Percentiles rank a stretch among this genome's conserved stretches.
Evolutionary conservation across 2,888 invertebrate genomes (phyloP).

Genomic region (Leucophenga montana): DNA sequence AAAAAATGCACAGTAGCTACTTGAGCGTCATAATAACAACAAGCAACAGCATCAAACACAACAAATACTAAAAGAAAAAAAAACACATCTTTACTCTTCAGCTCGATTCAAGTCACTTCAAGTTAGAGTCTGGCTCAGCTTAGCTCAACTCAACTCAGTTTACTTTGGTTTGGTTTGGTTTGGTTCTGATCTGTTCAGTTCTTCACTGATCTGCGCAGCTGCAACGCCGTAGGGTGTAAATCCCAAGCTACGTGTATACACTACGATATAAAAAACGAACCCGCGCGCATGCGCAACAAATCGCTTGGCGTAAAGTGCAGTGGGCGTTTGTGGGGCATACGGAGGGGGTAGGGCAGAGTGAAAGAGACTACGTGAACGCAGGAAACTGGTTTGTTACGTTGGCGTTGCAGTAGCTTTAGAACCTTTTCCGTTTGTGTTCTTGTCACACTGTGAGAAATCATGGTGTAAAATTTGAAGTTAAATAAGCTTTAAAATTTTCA

Average conservation of each 20-base stretch:
- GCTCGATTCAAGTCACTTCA: slow-evolving; percentile 8
- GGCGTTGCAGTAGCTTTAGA: slow-evolving; percentile 17
- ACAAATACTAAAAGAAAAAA: neutral
- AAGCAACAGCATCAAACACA: slow-evolving; percentile 1
- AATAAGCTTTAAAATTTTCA: no score
- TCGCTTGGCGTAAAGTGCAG: slow-evolving; percentile 42
- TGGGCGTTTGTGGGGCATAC: neutral
- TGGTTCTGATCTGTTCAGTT: neutral
- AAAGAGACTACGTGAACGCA: neutral
- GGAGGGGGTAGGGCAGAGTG: neutral
- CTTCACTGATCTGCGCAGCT: slow-evolving; percentile 49
- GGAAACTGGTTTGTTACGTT: slow-evolving; percentile 30
- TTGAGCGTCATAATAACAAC: slow-evolving; percentile 62
- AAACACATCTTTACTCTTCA: slow-evolving; percentile 9
- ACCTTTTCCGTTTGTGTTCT: slow-evolving; percentile 3
- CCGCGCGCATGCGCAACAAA: slow-evolving; percentile 59
- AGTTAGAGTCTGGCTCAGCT: neutral
- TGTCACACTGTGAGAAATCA: neutral
- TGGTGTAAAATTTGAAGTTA: neutral
- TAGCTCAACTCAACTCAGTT: slow-evolving; percentile 2
- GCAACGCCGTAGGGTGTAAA: slow-evolving; percentile 64
- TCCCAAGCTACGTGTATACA: slow-evolving; percentile 33
- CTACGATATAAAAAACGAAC: neutral
- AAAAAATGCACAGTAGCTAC: slow-evolving; percentile 67
- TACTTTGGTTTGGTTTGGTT: no score